phyloP scores from a whole-genome alignment of 2,797 vertebrate species.

The Diceros bicornis region DNA sequence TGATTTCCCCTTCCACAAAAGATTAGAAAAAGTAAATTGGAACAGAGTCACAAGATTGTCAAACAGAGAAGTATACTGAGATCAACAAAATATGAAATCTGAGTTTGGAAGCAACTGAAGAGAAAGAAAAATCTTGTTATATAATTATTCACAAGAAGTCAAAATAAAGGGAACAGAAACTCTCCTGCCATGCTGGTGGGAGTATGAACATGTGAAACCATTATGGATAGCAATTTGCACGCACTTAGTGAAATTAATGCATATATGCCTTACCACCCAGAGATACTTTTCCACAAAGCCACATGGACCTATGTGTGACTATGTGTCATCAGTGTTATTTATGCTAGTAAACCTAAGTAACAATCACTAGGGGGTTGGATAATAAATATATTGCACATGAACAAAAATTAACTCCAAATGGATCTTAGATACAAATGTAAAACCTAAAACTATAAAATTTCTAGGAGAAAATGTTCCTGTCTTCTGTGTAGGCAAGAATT shows the following conservation, averaged over 20 bases:
- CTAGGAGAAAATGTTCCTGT: not conserved
- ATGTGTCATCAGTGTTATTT: not conserved
- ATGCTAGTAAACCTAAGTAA: not conserved
- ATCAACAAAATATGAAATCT: not conserved
- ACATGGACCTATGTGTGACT: not conserved
- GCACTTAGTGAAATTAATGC: not conserved
- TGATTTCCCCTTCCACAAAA: not conserved
- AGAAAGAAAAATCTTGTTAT: not conserved
- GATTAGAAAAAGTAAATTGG: not conserved
- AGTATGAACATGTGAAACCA: not conserved
- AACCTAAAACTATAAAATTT: not conserved
- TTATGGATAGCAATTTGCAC: not conserved
- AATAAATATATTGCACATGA: not conserved
- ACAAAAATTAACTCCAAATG: not conserved
- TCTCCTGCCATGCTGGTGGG: not conserved
- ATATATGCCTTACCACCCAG: not conserved
- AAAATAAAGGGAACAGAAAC: slow-evolving; percentile 26
- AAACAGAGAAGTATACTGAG: not conserved
- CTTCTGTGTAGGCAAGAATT: not conserved
- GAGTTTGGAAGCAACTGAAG: not conserved
- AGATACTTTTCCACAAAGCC: not conserved
- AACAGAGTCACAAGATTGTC: not conserved
- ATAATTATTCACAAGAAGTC: slow-evolving; percentile 4
- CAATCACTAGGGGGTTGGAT: not conserved
- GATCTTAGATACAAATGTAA: not conserved